These are phyloP conservation scores for Synergus laeviventris DNA, from an alignment of 2,888 invertebrate species.

Conservation along the genomic window DNA sequence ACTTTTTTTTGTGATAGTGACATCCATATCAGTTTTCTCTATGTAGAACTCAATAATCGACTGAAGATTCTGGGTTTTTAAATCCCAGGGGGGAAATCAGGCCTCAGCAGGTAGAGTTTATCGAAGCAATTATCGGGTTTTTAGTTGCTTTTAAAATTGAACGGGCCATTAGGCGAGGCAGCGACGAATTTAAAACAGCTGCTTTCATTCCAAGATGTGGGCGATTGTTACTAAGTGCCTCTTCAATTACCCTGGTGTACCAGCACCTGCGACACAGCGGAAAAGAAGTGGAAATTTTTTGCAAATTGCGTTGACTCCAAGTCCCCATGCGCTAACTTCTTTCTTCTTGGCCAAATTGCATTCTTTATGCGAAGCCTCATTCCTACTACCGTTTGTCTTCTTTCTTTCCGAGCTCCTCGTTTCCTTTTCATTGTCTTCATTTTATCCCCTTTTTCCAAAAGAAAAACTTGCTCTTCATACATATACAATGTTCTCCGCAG, in stretches of 20 bases:
- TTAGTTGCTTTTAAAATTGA: slow-evolving; percentile 26
- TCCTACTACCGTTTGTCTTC: slow-evolving; percentile 20
- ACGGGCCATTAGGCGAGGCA: slow-evolving; percentile 17
- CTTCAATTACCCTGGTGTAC: slow-evolving; percentile 28
- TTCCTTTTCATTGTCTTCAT: slow-evolving; percentile 24
- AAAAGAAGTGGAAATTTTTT: slow-evolving; percentile 31
- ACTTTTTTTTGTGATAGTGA: too few relatives aligned
- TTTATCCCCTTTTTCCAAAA: neutral
- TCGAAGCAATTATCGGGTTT: slow-evolving; percentile 33
- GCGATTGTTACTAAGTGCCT: slow-evolving; percentile 35
- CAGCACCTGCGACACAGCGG: slow-evolving; percentile 28
- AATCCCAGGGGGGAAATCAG: neutral
- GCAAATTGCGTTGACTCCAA: slow-evolving; percentile 24
- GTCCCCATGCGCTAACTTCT: slow-evolving; percentile 26
- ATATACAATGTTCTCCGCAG: slow-evolving; percentile 30
- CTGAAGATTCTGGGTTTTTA: neutral
- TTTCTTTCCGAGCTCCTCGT: slow-evolving; percentile 33
- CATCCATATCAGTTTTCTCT: too few relatives aligned
- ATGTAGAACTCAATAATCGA: neutral
- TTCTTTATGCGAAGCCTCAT: slow-evolving; percentile 34
- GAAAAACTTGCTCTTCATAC: slow-evolving; percentile 29
- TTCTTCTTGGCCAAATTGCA: slow-evolving; percentile 34
- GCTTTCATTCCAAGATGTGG: slow-evolving; percentile 30
- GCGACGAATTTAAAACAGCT: slow-evolving; percentile 37
- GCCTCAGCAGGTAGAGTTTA: slow-evolving; percentile 25